Evolutionary conservation across 2,113 vertebrate genomes (phyloP).

Genomic region (pig (Sus scrofa)): DNA sequence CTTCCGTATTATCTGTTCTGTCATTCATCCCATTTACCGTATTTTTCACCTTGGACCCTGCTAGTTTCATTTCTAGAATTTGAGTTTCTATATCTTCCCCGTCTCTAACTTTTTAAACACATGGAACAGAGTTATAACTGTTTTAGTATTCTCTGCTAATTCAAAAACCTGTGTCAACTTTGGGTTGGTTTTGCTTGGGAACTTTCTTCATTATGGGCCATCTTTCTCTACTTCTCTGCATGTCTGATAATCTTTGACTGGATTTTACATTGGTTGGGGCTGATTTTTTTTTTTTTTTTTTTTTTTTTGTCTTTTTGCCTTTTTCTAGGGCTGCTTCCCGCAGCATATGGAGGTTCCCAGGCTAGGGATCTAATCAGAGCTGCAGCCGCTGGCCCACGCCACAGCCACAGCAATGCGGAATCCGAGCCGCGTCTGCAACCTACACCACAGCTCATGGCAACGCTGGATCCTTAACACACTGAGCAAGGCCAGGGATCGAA

Average conservation of each 20-base stretch:
- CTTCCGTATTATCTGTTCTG: neutral
- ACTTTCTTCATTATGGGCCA: neutral
- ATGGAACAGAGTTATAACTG: neutral
- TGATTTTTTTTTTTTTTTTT: neutral
- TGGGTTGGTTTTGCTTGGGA: neutral
- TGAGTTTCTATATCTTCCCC: neutral
- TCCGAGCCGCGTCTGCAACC: no score
- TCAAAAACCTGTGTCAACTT: neutral
- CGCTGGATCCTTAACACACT: no score
- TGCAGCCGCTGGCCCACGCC: no score
- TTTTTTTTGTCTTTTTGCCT: no score
- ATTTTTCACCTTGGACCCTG: neutral
- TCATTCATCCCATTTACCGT: neutral
- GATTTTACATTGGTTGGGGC: neutral
- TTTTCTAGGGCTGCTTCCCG: no score
- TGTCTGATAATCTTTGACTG: neutral
- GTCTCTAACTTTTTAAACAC: conserved; percentile 16
- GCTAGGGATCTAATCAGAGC: no score
- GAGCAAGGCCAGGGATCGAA: no score
- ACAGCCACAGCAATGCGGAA: no score
- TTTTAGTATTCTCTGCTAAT: neutral
- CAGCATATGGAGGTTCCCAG: no score
- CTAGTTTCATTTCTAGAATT: conserved; percentile 34
- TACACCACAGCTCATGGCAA: no score
- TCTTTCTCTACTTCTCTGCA: neutral